Percentiles rank a stretch among this genome's conserved stretches.
These are phyloP conservation scores for Sarcophaga subvicina DNA, from an alignment of 2,888 invertebrate species.

Conservation along the genomic window DNA sequence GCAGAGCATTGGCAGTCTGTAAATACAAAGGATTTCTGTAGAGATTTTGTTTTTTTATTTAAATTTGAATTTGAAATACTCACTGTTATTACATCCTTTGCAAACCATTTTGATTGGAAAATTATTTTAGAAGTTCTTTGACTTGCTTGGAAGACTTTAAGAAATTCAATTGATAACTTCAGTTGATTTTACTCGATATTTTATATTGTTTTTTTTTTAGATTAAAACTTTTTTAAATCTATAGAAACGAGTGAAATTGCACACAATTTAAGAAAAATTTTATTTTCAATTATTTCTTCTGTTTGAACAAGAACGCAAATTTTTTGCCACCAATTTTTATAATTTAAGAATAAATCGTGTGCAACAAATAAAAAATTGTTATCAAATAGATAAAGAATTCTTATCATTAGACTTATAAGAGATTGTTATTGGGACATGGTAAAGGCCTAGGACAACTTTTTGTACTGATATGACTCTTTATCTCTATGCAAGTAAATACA, in stretches of 20 bases:
- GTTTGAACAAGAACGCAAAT: not conserved
- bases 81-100: constrained; percentile 75
- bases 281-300: not conserved
- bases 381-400: not conserved
- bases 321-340: not conserved
- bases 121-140: constrained; percentile 1
- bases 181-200: not conserved
- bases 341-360: constrained; percentile 2
- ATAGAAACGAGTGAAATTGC: constrained; percentile 37
- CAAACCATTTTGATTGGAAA: constrained; percentile 71
- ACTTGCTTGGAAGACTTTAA: not conserved
- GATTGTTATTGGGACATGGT: too few species aligned
- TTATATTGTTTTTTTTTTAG: constrained; percentile 17
- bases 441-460: too few species aligned
- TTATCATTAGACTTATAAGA: too few species aligned
- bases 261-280: constrained; percentile 1
- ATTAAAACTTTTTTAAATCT: not conserved
- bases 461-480: too few species aligned
- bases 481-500: too few species aligned
- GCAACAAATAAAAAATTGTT: constrained; percentile 30
- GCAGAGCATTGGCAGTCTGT: constrained; percentile 75
- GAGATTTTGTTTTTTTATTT: not conserved
- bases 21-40: not conserved
- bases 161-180: constrained; percentile 18
- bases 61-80: constrained; percentile 59